Conservation (phyloP, 2,113 vertebrate species). For the Sus scrofa region DNA sequence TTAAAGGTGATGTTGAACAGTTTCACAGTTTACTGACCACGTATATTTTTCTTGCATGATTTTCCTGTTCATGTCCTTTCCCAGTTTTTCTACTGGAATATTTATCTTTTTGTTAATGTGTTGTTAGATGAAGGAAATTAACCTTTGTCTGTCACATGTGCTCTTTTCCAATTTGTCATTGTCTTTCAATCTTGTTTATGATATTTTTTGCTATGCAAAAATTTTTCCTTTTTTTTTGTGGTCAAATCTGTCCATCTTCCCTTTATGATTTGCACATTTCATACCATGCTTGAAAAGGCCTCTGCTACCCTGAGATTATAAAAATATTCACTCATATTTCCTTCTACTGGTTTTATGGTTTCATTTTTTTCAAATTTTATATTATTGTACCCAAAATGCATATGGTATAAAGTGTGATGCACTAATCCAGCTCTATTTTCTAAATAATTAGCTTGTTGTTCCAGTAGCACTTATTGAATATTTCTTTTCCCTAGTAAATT, state of each 20-base stretch:
- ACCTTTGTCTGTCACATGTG: neutral
- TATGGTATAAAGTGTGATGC: neutral
- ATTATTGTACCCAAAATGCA: conserved; percentile 31
- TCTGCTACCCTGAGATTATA: conserved; percentile 49
- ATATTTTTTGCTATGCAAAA: conserved; percentile 12
- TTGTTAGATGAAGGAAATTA: conserved; percentile 61
- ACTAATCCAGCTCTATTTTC: conserved; percentile 49
- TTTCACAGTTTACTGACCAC: neutral
- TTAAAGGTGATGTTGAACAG: conserved; percentile 28
- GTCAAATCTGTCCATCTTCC: conserved; percentile 57
- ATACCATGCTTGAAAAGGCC: conserved; percentile 52
- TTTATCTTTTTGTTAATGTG: conserved; percentile 26
- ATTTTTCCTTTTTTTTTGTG: conserved; percentile 63
- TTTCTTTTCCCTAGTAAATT: conserved; percentile 25
- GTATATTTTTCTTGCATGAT: conserved; percentile 33
- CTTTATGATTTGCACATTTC: conserved; percentile 55
- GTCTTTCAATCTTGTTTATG: conserved; percentile 58
- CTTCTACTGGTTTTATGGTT: conserved; percentile 15
- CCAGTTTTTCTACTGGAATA: conserved; percentile 4
- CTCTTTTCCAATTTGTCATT: conserved; percentile 60
- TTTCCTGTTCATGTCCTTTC: conserved; percentile 29
- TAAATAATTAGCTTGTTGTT: conserved; percentile 41
- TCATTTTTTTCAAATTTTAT: conserved; percentile 39
- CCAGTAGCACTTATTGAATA: neutral
- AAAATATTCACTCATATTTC: conserved; percentile 58